Base-by-base conservation (phyloP, 2,797 vertebrate genomes). In the Cryptoblepharus egeriae region DNA sequence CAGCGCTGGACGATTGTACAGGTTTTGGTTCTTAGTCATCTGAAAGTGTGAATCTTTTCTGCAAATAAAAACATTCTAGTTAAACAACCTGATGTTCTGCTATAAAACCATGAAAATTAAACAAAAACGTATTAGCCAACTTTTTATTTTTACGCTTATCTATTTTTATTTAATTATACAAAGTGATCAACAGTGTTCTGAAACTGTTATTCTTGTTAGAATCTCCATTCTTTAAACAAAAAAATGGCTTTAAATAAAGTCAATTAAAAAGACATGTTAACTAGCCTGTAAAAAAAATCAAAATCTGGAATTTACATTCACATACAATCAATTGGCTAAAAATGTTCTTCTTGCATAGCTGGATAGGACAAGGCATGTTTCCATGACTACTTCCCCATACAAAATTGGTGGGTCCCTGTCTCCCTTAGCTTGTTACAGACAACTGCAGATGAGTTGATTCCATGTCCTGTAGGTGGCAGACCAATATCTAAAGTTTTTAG, bases 81-180 rank as follows among this genome's bases (percentile, higher is more conserved):
- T 85, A 91, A 85, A 87, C 28, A 87, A 78, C 84, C 69, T 2
- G 58, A 81, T 84, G 82, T 86, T 93, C 84, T 81, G 87, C 86
- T 85, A 88, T 82, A 89, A 70, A 82, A 63, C 2, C 70, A 45
- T 94, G 86, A 90, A 90, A 86, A 92, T 37, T 87, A 86, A 90
- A 87, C 93, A 88, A 63, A 87, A 90, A 88, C 57, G 76, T 90
- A 83, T 94, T 85, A 92, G 92, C 90, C 89, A 81, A 88, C 81
- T 83, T 68, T 74, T 84, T 18, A 52, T 57, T 69, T 58, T 75
- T 80, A 85, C 78, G 88, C 85, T 91, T 83, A 92, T 93, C 18
- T 85, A 92, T 94, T 94, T 89, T 90, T 83, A 91, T 87, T 89
- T 87, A 72, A 90, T 89, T 80, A n/a, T 82, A 79, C 68, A 82